Conservation (phyloP, 2,113 vertebrate genomes). For the Oreochromis spilurus region DNA sequence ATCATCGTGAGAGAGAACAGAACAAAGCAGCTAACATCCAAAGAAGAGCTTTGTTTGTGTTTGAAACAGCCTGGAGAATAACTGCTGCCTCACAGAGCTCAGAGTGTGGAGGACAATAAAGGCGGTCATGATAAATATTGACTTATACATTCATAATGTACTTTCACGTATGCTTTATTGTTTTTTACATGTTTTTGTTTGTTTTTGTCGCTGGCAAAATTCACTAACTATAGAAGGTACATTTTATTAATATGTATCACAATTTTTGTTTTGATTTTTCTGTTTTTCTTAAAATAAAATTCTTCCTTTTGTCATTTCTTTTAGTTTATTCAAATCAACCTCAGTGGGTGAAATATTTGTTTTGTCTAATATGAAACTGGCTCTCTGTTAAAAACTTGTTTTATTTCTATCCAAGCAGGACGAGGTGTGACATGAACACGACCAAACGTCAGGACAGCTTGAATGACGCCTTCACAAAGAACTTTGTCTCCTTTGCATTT, state of each 20-base stretch:
- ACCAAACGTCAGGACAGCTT: neutral
- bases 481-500: constrained; percentile 28
- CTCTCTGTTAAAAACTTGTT: rapidly evolving
- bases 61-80: no score
- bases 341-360: no score
- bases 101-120: no score
- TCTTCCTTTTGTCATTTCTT: neutral
- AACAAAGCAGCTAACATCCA: no score
- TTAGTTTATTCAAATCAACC: neutral
- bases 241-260: neutral
- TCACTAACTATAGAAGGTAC: neutral
- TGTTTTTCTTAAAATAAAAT: neutral
- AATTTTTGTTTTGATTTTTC: rapidly evolving
- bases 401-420: neutral
- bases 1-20: no score
- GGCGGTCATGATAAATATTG: neutral
- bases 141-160: neutral
- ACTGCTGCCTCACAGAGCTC: no score
- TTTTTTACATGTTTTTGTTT: neutral
- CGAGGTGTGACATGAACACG: constrained; percentile 12
- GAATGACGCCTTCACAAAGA: neutral
- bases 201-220: rapidly evolving
- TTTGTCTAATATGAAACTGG: no score
- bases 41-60: no score
- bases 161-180: neutral